Percentiles rank a stretch among this genome's conserved stretches.
Evolutionary conservation across 2,888 invertebrate genomes (phyloP).

Genomic region (Abrostola tripartita): DNA sequence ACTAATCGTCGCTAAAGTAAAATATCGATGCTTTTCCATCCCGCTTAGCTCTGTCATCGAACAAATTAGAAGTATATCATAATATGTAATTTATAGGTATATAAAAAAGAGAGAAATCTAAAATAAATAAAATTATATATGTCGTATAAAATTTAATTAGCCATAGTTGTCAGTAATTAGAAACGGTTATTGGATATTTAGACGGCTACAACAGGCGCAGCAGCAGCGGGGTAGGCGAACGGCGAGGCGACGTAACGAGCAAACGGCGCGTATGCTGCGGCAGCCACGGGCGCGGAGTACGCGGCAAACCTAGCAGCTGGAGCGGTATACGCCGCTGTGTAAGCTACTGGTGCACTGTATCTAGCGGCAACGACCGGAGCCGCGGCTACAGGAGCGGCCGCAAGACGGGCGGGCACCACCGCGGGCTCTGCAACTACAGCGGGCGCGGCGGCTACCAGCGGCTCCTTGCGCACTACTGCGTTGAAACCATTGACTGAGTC

Average conservation of each 20-base stretch:
- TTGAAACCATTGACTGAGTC: slow-evolving; percentile 82
- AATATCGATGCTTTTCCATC: too few species aligned
- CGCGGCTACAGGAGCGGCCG: slow-evolving; percentile 76
- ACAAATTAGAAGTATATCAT: too few species aligned
- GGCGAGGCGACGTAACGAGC: slow-evolving; percentile 64
- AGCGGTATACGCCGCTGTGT: slow-evolving; percentile 57
- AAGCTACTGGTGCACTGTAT: slow-evolving; percentile 64
- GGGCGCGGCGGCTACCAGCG: slow-evolving; percentile 73
- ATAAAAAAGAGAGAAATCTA: too few species aligned
- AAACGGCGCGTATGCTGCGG: slow-evolving; percentile 66
- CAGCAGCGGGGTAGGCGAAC: slow-evolving; percentile 66
- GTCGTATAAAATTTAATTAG: slow-evolving; percentile 67
- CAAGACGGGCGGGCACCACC: slow-evolving; percentile 65
- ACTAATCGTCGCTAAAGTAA: too few species aligned
- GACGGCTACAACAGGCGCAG: slow-evolving; percentile 71
- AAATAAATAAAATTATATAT: background rate
- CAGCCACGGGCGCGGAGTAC: slow-evolving; percentile 57
- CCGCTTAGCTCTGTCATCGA: too few species aligned
- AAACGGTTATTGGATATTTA: slow-evolving; percentile 55
- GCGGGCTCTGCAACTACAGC: slow-evolving; percentile 78
- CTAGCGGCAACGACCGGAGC: slow-evolving; percentile 66
- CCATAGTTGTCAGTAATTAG: slow-evolving; percentile 69
- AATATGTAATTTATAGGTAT: too few species aligned
- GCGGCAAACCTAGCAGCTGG: slow-evolving; percentile 60
- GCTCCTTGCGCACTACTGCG: slow-evolving; percentile 81